phyloP scores from a whole-genome alignment of 2,113 vertebrate genomes.

The Protobothrops mucrosquamatus region DNA sequence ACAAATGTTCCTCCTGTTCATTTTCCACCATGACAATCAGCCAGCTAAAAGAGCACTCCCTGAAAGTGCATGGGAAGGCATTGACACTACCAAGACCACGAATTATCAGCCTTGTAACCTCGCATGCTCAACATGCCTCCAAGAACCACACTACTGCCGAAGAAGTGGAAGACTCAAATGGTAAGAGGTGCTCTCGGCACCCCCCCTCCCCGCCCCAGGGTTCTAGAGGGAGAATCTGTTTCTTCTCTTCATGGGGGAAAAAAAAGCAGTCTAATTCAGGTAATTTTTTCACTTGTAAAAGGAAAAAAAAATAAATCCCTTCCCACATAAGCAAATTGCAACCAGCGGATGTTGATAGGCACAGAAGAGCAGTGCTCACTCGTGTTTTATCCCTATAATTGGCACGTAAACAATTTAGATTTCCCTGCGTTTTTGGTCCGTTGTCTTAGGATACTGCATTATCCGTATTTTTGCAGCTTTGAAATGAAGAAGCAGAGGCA shows the following conservation, averaged over 20 bases:
- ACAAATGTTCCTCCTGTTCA: conserved; percentile 93
- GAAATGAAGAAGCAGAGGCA: background rate
- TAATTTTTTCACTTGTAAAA: conserved; percentile 15
- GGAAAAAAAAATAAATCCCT: background rate
- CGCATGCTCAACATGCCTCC: conserved; percentile 76
- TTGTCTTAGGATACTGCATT: background rate
- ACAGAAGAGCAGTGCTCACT: conserved; percentile 8
- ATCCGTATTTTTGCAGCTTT: conserved; percentile 7
- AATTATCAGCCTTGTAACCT: conserved; percentile 81
- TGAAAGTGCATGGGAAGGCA: conserved; percentile 90
- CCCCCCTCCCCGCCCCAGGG: background rate
- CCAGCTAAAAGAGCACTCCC: conserved; percentile 95
- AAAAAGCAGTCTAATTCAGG: conserved; percentile 25
- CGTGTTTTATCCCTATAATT: background rate
- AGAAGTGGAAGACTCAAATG: conserved; percentile 80
- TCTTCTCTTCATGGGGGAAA: background rate
- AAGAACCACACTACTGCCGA: conserved; percentile 68
- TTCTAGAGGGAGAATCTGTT: background rate
- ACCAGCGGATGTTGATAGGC: background rate
- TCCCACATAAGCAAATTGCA: background rate
- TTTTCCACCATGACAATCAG: conserved; percentile 97
- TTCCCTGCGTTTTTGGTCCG: conserved; percentile 34
- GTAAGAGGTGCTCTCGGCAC: conserved; percentile 67
- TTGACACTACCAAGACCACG: conserved; percentile 89
- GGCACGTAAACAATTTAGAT: background rate